Conservation (phyloP, 2,797 vertebrate species). For the Sciurus vulgaris region DNA sequence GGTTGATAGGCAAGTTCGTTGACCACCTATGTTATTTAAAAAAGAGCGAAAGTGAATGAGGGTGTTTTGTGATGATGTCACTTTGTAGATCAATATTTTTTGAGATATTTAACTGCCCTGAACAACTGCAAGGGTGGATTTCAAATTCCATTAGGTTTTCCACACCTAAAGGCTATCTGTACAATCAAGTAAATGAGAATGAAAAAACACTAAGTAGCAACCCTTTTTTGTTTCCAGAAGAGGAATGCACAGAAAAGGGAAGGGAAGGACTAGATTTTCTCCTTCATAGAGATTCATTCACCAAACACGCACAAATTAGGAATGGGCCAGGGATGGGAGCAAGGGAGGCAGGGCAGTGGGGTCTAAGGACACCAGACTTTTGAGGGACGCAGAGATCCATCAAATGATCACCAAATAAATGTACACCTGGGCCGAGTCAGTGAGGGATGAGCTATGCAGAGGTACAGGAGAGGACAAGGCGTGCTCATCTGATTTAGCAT, state of each 20-base stretch:
- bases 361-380: not conserved
- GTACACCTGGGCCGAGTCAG: no score
- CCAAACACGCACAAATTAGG: not conserved
- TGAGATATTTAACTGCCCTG: not conserved
- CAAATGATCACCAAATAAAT: not conserved
- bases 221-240: not conserved
- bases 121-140: not conserved
- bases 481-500: not conserved
- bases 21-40: not conserved
- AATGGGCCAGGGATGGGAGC: fast-evolving
- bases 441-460: fast-evolving
- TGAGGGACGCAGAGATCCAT: not conserved
- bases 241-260: not conserved
- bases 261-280: not conserved
- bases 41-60: not conserved
- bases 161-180: not conserved
- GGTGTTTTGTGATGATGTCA: not conserved
- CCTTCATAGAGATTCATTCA: not conserved
- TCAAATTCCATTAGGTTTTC: not conserved
- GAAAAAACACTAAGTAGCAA: not conserved
- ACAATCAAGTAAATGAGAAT: not conserved
- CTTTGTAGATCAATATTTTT: not conserved
- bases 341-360: not conserved
- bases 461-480: fast-evolving
- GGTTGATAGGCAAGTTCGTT: not conserved